A percentile compares a stretch with the other conserved stretches of the same genome.
Conservation (phyloP, 2,797 vertebrate species). For the Tenualosa thibaudeaui region DNA sequence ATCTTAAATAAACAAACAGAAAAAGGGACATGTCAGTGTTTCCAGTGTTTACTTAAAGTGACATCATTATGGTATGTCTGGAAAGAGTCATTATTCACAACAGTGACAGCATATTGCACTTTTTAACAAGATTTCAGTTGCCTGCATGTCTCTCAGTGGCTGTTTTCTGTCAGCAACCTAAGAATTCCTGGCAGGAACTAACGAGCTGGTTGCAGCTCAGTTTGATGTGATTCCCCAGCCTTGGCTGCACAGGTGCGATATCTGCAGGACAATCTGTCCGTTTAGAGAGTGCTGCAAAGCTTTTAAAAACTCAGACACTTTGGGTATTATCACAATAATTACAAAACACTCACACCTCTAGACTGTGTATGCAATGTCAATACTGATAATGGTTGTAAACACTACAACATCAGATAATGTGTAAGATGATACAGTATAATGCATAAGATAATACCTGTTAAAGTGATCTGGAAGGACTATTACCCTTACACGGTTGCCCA, state of each 20-base stretch:
- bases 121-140: neutral
- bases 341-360: neutral
- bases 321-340: neutral
- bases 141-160: neutral
- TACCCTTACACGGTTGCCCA: neutral
- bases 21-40: neutral
- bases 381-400: no score
- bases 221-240: neutral
- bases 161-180: neutral
- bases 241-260: neutral
- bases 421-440: no score
- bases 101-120: neutral
- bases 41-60: neutral
- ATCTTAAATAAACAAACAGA: neutral
- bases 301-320: neutral
- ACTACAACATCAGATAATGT: no score
- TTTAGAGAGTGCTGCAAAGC: neutral
- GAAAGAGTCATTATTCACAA: slow-evolving; percentile 4
- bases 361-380: neutral
- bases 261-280: neutral
- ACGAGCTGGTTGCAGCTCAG: neutral
- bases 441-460: no score
- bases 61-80: neutral
- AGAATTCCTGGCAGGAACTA: slow-evolving; percentile 1
- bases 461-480: no score